Base-by-base conservation (phyloP, 2,888 invertebrate genomes). In the Holacanthella duospinosa region DNA sequence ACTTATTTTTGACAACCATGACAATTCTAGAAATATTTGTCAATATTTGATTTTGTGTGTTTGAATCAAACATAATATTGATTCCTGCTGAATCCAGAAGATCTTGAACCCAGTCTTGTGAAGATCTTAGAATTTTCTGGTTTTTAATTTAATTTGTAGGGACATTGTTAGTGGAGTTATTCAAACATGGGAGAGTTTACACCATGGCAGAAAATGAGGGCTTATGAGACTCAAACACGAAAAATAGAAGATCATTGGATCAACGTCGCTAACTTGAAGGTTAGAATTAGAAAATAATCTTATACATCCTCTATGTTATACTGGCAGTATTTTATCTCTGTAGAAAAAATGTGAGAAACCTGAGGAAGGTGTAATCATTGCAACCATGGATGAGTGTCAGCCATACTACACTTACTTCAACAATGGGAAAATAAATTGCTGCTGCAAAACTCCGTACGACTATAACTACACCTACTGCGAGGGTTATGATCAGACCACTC, bases 401-500 rank as follows among this genome's bases (percentile, higher is more conserved):
- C 59, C 59, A 4, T 43, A 36, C 44, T 29, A 36, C 44, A 59
- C 59, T 26, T 59, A 59, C 25, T 59, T 36, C 59, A 43, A 59
- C 26, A 59, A 60, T 29, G 53, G 53, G 12, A 72, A 72, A 55
- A 61, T 61, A 6, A 72, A 72, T 53, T 36, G 61, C 28, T 71
- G 72, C 58, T 68, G 71, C 57, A 71, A 71, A 57, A 62, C 63
- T 3, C 57, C 29, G 1, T 70, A 72, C 61, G 72, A 72, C 21
- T 72, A 72, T 62, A 71, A 71, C 58, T 71, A 57, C 53, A 67
- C 65, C 56, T 70, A 60, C 56, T 71, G 70, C 36, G 68, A 70
- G 12, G 71, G 70, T 2, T 72, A 72, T 28, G 71, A 72, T 25
- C 72, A 72, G 29, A 59, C 60, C 25, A 64, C 64, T 9, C 68